These are phyloP conservation scores for Heliconius melpomene DNA, from an alignment of 1,140 invertebrate species.

Conservation along the genomic window DNA sequence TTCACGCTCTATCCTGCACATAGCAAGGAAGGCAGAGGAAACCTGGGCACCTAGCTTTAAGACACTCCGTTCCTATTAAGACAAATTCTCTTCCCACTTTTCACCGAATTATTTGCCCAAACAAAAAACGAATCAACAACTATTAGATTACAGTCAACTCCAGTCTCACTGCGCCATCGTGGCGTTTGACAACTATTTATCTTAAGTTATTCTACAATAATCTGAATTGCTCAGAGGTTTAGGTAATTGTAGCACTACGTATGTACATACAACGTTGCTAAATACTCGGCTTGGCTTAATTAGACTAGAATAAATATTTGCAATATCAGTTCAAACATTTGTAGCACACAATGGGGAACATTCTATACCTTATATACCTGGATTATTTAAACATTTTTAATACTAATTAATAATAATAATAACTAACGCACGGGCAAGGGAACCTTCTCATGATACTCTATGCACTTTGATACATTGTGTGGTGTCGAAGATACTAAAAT, in stretches of 20 bases:
- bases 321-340: slow-evolving; percentile 7
- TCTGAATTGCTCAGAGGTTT: not conserved
- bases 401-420: too few relatives aligned
- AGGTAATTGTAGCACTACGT: not conserved
- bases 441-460: too few relatives aligned
- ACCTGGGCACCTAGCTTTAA: too few relatives aligned
- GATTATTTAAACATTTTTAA: too few relatives aligned
- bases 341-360: not conserved
- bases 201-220: not conserved
- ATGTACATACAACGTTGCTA: not conserved
- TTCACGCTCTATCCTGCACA: too few relatives aligned
- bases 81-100: not conserved
- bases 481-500: too few relatives aligned
- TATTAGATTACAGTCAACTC: too few relatives aligned
- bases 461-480: too few relatives aligned
- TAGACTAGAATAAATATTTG: slow-evolving; percentile 2
- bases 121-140: too few relatives aligned
- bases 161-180: not conserved
- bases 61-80: not conserved
- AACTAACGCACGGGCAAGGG: too few relatives aligned
- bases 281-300: not conserved
- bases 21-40: not conserved
- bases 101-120: too few relatives aligned
- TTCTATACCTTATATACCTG: not conserved
- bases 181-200: not conserved